These are phyloP conservation scores for Campylomormyrus tamandua DNA, from an alignment of 2,113 vertebrate species.

Conservation along the genomic window DNA sequence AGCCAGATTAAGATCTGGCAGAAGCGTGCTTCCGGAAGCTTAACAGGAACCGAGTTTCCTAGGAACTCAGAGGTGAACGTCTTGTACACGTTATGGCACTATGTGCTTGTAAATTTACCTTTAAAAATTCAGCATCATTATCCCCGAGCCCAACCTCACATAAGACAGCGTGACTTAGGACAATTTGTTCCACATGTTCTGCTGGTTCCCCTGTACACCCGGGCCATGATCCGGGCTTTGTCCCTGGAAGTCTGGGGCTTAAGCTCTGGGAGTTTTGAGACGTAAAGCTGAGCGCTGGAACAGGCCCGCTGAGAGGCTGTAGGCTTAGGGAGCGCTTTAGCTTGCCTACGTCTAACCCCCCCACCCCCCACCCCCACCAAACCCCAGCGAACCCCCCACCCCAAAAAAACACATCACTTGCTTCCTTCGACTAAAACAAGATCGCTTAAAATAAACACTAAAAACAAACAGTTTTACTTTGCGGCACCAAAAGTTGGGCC, in stretches of 20 bases:
- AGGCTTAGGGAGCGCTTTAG: background rate
- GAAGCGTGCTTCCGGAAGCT: background rate
- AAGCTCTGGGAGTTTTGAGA: background rate
- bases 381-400: background rate
- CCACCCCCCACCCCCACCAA: too few relatives aligned
- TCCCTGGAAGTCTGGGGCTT: conserved; percentile 11
- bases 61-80: background rate
- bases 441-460: conserved; percentile 4
- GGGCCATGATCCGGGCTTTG: background rate
- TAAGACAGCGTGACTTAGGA: background rate
- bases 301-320: conserved; percentile 6
- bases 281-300: background rate
- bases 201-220: background rate
- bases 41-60: background rate
- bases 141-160: background rate
- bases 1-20: background rate
- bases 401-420: background rate
- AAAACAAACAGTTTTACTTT: conserved; percentile 19
- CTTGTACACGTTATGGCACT: too few relatives aligned
- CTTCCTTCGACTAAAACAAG: conserved; percentile 4
- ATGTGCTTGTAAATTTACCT: background rate
- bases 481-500: background rate
- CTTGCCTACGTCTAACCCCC: background rate
- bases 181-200: conserved; percentile 19
- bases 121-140: background rate